Evolutionary conservation across 2,888 invertebrate genomes (phyloP), one percentile per base, ranked within the genome.

Genomic region (Rutpela maculata): DNA sequence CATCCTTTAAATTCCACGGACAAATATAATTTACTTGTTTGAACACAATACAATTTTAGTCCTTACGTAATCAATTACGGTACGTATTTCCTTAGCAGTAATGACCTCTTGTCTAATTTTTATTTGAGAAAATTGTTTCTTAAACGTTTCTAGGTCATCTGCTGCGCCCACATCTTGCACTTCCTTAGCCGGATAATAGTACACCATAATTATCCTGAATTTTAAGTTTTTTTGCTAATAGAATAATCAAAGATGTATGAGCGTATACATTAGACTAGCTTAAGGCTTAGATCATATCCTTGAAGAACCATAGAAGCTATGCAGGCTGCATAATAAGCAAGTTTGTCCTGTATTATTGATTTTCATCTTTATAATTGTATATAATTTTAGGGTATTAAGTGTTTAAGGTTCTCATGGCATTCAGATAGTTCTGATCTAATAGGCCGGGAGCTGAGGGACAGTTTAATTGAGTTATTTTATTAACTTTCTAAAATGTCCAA

Each of bases 121-220:
- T 38, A 67, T 67, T 67, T 55, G 67, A 67, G 67, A 62, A 63
- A 72, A 72, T 72, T 72, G 63, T 63, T 72, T 11, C 55, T 63
- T 72, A 63, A 72, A n/a, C 62, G 71, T 63, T 72, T 72, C 71
- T 72, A 72, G 71, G 71, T 63, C 71, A 72, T 9, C 71, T 55
- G 59, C 31, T 63, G 62, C 71, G 50, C 71, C 71, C 71, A 72
- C 71, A 63, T 50, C 17, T 63, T 72, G 71, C 71, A 72, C 71
- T 72, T 72, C 71, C 71, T 62, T 50, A 22, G 10, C 50, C 60
- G 50, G 22, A n/a, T 70, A 19, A n/a, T 50, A 31, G n/a, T 71
- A 50, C 19, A 43, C 63, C 15, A 31, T 55, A 62, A 72, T 72
- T 63, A 72, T 67, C 55, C 26, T 55, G 67, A 55, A 55, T 50